A percentile compares a stretch with the other conserved stretches of the same genome.
phyloP scores from a whole-genome alignment of 2,888 invertebrate genomes.

The Amiota minor region DNA sequence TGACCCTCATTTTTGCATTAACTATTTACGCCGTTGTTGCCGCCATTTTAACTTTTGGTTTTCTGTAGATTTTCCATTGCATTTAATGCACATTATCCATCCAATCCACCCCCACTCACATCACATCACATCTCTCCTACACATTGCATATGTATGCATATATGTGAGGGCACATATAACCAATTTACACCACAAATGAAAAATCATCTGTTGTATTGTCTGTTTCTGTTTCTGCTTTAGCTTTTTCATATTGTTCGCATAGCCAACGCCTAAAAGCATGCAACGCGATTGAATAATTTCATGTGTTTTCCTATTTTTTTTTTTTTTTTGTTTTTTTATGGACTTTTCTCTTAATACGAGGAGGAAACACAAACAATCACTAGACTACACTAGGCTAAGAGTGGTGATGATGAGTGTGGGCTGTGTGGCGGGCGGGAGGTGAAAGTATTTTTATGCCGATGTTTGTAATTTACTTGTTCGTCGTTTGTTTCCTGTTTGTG shows the following conservation, averaged over 20 bases:
- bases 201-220: not conserved
- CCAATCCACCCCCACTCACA: conserved; percentile 25
- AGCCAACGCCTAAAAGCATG: conserved; percentile 26
- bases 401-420: too few species aligned
- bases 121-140: not conserved
- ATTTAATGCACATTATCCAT: conserved; percentile 42
- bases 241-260: not conserved
- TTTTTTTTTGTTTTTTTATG: not conserved
- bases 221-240: not conserved
- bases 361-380: conserved; percentile 28
- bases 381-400: not conserved
- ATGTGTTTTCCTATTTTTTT: not conserved
- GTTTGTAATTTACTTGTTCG: too few species aligned
- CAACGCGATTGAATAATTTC: conserved; percentile 18
- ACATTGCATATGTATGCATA: conserved; percentile 11
- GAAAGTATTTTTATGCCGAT: too few species aligned
- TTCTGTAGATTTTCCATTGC: conserved; percentile 50
- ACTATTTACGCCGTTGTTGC: conserved; percentile 38
- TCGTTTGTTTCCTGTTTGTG: conserved; percentile 9
- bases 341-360: conserved; percentile 6
- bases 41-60: too few species aligned
- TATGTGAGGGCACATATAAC: not conserved
- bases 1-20: conserved; percentile 45
- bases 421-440: too few species aligned
- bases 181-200: not conserved